These are phyloP conservation scores for Disparrhopalites patrizii DNA, from an alignment of 2,888 invertebrate genomes.

Conservation along the genomic window DNA sequence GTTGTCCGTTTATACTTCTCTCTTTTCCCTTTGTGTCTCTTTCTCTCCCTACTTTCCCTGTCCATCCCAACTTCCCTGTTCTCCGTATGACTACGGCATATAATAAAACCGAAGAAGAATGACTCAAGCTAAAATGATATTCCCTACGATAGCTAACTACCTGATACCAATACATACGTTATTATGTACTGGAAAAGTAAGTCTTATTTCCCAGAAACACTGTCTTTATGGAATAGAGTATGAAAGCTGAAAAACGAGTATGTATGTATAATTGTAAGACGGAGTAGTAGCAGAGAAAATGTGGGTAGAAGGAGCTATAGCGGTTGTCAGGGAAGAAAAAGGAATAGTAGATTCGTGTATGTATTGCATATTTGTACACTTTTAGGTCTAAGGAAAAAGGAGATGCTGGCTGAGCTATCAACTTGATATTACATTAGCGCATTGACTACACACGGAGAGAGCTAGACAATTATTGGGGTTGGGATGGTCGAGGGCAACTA, in stretches of 20 bases:
- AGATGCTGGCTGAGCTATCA: not conserved
- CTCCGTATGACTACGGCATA: too few relatives aligned
- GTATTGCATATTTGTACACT: not conserved
- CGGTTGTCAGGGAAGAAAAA: too few relatives aligned
- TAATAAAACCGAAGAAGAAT: too few relatives aligned
- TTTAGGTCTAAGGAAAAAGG: not conserved
- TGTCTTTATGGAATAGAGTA: not conserved
- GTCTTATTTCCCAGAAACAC: not conserved
- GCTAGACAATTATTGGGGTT: constrained; percentile 18
- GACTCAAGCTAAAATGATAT: too few relatives aligned
- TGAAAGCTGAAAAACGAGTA: not conserved
- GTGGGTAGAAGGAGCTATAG: not conserved
- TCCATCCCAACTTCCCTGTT: too few relatives aligned
- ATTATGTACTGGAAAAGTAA: too few relatives aligned
- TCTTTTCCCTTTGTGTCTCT: too few relatives aligned
- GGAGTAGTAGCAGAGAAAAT: not conserved
- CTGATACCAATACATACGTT: too few relatives aligned
- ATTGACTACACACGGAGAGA: constrained; percentile 8
- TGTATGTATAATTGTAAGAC: not conserved
- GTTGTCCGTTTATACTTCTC: not conserved
- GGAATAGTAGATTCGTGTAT: too few relatives aligned
- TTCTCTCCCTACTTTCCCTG: too few relatives aligned
- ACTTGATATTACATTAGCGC: not conserved
- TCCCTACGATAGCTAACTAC: too few relatives aligned
- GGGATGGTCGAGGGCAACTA: constrained; percentile 35